Evolutionary conservation across 2,113 vertebrate genomes (phyloP).

Genomic region (Poicephalus gulielmi): DNA sequence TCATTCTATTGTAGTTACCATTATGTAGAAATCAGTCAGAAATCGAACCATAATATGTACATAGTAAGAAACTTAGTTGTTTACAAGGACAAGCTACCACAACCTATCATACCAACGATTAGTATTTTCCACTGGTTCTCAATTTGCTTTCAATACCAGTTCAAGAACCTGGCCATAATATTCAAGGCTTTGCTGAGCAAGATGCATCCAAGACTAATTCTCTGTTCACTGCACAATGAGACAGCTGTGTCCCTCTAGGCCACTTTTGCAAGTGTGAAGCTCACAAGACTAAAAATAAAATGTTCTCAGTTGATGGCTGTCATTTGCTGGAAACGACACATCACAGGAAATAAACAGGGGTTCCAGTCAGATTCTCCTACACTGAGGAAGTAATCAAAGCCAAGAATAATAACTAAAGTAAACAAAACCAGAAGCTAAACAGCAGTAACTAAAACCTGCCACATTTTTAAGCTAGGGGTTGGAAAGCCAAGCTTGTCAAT

Average conservation of each 20-base stretch:
- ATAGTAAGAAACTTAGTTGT: not conserved
- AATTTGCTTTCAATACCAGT: not conserved
- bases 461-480: not conserved
- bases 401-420: not conserved
- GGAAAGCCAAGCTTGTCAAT: not conserved
- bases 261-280: not conserved
- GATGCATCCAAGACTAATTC: not conserved
- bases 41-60: not conserved
- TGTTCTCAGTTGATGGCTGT: slow-evolving; percentile 10
- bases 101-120: not conserved
- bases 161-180: slow-evolving; percentile 9
- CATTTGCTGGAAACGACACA: slow-evolving; percentile 5
- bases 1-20: not conserved
- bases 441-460: not conserved
- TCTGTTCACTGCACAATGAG: not conserved
- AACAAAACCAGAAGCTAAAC: not conserved
- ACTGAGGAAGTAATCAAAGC: not conserved
- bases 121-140: not conserved
- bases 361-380: not conserved
- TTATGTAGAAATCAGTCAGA: not conserved
- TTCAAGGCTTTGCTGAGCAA: not conserved
- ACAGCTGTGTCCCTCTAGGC: slow-evolving; percentile 44
- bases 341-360: not conserved
- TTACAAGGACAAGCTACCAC: not conserved
- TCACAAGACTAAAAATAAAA: slow-evolving; percentile 36